Conservation (phyloP, 2,113 vertebrate species). For the Oceanites oceanicus region DNA sequence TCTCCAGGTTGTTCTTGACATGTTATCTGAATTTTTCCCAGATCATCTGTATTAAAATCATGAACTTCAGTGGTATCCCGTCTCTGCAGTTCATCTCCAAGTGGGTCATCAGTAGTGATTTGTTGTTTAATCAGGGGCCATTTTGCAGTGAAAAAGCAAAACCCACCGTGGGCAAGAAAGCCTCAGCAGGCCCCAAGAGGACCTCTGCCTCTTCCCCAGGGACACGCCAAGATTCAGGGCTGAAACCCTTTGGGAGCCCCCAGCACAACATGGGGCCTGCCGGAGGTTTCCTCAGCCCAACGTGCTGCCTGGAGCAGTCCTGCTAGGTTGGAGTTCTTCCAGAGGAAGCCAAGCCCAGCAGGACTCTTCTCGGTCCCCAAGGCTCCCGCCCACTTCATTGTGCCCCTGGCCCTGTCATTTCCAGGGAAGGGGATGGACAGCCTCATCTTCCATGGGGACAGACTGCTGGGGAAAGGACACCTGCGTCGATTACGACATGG, state of each 20-base stretch:
- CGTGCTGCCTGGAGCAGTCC: neutral
- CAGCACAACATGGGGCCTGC: accelerated
- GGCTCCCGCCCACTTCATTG: accelerated
- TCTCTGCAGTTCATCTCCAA: neutral
- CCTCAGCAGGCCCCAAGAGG: neutral
- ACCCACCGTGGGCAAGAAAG: neutral
- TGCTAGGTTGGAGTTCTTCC: neutral
- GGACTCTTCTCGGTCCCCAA: neutral
- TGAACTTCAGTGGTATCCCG: neutral
- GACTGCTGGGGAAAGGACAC: neutral
- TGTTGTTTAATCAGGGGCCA: neutral
- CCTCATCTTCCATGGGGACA: neutral
- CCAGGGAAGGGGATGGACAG: accelerated
- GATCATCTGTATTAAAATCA: neutral
- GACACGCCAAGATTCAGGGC: accelerated
- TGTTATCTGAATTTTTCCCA: neutral
- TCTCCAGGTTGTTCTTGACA: neutral
- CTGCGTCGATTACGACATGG: accelerated
- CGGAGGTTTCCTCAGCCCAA: neutral
- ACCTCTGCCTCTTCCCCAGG: neutral
- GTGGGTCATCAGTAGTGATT: neutral
- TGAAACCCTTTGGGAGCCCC: neutral
- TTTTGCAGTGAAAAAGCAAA: neutral
- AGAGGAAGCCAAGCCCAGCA: neutral
- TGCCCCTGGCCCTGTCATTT: neutral